These are phyloP conservation scores for Enteromius trimaculatus DNA, from an alignment of 2,797 vertebrate species.

Conservation along the genomic window DNA sequence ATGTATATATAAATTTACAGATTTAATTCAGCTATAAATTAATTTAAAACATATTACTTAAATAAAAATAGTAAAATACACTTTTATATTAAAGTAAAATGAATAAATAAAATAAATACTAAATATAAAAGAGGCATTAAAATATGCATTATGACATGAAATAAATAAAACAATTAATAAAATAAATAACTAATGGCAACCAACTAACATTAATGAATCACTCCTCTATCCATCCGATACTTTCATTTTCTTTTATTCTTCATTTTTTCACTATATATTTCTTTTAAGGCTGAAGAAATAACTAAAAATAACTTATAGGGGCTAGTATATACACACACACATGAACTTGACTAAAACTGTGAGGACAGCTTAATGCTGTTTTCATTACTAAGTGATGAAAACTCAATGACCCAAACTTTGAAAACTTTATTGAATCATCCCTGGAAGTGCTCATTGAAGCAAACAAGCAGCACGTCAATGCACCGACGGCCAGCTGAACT, in stretches of 20 bases:
- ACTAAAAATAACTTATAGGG: neutral
- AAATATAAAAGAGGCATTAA: neutral
- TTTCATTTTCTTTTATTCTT: neutral
- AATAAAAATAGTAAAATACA: no score
- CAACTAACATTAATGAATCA: no score
- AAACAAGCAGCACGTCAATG: neutral
- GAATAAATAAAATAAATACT: neutral
- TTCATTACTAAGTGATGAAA: neutral
- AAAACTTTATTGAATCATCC: neutral
- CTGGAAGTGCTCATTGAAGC: neutral
- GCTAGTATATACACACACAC: neutral
- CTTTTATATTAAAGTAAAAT: neutral
- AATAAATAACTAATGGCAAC: neutral
- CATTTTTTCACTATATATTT: neutral
- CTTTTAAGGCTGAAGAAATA: neutral
- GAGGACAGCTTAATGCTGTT: neutral
- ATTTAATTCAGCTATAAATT: neutral
- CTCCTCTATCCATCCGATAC: neutral
- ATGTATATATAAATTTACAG: no score
- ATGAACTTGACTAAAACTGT: neutral
- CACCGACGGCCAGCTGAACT: neutral
- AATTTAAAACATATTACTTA: neutral
- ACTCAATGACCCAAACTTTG: neutral
- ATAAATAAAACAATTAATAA: neutral
- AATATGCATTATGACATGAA: neutral